phyloP scores from a whole-genome alignment of 1,140 invertebrate species.

The Wiebesia pumilae region DNA sequence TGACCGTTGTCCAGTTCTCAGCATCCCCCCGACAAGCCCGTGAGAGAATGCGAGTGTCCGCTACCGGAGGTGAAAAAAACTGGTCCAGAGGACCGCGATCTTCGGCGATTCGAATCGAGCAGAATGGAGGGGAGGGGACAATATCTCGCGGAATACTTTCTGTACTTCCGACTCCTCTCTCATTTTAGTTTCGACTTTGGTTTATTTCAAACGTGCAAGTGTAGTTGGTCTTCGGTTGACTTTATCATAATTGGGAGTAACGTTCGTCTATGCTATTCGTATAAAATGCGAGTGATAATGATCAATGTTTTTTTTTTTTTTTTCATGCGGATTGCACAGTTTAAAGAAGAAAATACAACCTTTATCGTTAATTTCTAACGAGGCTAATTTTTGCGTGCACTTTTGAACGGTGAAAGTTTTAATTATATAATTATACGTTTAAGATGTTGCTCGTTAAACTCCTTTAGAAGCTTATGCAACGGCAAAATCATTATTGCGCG shows the following conservation, averaged over 20 bases:
- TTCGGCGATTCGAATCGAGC: slow-evolving; percentile 5
- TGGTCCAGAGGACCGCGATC: slow-evolving; percentile 66
- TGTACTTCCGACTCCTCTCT: slow-evolving; percentile 37
- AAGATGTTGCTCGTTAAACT: not conserved
- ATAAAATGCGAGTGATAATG: not conserved
- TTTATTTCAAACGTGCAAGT: slow-evolving; percentile 13
- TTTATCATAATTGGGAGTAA: not conserved
- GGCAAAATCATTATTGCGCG: not conserved
- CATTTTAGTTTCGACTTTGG: slow-evolving; percentile 46
- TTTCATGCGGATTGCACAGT: not conserved
- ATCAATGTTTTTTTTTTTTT: not conserved
- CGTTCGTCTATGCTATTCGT: not conserved
- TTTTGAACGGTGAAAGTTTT: not conserved
- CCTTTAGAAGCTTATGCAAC: not conserved
- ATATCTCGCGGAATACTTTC: not conserved
- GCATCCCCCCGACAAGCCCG: slow-evolving; percentile 59
- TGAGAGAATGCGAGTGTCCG: slow-evolving; percentile 51
- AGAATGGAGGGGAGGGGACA: not conserved
- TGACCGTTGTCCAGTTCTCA: slow-evolving; percentile 76
- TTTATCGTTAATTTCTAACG: not conserved
- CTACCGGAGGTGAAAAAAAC: slow-evolving; percentile 59
- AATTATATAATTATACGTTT: not conserved
- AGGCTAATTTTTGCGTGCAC: not conserved
- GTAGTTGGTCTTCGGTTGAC: not conserved
- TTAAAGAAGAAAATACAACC: not conserved